These are phyloP conservation scores for Coremacera marginata DNA, from an alignment of 2,888 invertebrate species.

Conservation along the genomic window DNA sequence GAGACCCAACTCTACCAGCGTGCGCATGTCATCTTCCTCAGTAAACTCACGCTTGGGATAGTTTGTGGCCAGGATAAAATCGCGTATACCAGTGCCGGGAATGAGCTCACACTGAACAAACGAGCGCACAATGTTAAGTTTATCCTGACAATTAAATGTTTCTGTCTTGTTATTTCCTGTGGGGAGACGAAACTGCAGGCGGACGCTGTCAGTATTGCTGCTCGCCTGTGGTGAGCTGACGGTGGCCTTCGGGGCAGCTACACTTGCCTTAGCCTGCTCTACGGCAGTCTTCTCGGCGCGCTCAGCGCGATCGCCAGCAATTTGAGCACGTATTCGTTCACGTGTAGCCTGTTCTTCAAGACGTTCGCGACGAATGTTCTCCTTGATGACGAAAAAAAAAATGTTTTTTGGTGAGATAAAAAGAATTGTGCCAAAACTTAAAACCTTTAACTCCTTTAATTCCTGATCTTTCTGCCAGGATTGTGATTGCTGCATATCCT, in stretches of 20 bases:
- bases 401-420: neutral
- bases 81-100: constrained; percentile 66
- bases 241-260: neutral
- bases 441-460: constrained; percentile 76
- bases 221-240: constrained; percentile 48
- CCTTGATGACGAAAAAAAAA: constrained; percentile 38
- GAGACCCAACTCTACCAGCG: constrained; percentile 85
- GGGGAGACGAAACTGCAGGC: constrained; percentile 89
- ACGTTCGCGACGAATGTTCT: constrained; percentile 77
- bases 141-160: constrained; percentile 78
- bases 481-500: constrained; percentile 79
- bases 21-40: constrained; percentile 87
- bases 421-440: neutral
- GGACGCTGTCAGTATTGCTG: constrained; percentile 68
- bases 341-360: constrained; percentile 80
- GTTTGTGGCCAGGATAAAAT: constrained; percentile 83
- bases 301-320: constrained; percentile 86
- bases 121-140: constrained; percentile 72
- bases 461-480: constrained; percentile 81
- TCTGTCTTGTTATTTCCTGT: constrained; percentile 82
- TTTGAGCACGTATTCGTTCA: constrained; percentile 84
- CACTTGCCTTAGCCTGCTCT: constrained; percentile 10
- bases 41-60: constrained; percentile 91
- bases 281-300: constrained; percentile 65
- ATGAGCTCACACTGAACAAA: constrained; percentile 64